Base-by-base conservation (phyloP, 1,140 invertebrate species). In the Vanessa atalanta region DNA sequence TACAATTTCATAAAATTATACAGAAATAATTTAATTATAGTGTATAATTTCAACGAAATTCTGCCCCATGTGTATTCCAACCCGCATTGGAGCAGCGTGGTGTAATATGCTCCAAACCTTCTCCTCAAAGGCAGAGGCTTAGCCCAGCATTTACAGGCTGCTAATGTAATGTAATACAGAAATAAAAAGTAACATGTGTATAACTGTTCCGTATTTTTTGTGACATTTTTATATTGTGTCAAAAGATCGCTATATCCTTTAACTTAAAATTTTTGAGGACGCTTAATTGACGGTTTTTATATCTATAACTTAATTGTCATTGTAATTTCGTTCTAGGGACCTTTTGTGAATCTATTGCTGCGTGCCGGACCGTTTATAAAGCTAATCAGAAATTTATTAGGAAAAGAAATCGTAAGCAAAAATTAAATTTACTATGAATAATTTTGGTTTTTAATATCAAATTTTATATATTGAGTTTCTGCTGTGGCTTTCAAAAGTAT, bases 231-330 rank as follows among this genome's bases (percentile, higher is more conserved):
- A 15, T 63, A 12, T 15, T 51, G 13, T 65, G 5, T 65, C 16
- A 65, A 47, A 47, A 65, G 7, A 11, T 47, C 43, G 64, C 64
- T 31, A 43, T 50, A 60, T 14, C 61, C 23, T 51, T 16, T 65
- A 43, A 43, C 60, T 71, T 71, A 53, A 64, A 13, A 20, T 20
- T 47, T 1, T 57, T 37, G 12, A 65, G 50, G 16, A 15, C 14
- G 60, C 65, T 61, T 73, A 73, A 73, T 72, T 67, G 53, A 48
- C 64, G 55, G 60, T 67, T 73, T 72, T 73, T 67, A 15, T 61
- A 55, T 67, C 53, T 23, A 60, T 61, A 73, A 67, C 26, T 60
- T 66, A 50, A 51, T 48, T 67, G 47, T 55, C 31, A 73, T 53
- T 61, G 48, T 55, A 74, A 65, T 70, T 63, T 23, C 65, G 67